Conservation (phyloP, 1,140 invertebrate genomes). For the Polypedilum vanderplanki region DNA sequence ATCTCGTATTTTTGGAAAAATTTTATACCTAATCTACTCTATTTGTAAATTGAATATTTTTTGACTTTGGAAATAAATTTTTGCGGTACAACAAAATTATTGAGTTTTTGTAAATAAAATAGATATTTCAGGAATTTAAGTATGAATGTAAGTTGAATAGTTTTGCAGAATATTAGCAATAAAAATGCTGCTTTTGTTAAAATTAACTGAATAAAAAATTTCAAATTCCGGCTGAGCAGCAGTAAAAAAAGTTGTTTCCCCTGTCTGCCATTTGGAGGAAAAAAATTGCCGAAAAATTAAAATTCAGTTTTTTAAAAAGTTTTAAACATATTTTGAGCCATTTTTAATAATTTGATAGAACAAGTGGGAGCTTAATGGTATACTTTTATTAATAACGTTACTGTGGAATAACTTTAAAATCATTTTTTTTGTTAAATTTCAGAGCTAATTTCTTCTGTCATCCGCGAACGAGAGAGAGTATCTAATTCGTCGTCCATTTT, state of each 20-base stretch:
- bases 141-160: too few species aligned
- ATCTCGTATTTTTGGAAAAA: neutral
- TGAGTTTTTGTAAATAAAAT: neutral
- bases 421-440: neutral
- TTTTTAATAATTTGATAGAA: neutral
- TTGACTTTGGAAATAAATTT: neutral
- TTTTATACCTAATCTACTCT: neutral
- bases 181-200: too few species aligned
- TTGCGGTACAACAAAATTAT: neutral
- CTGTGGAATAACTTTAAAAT: neutral
- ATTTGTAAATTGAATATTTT: neutral
- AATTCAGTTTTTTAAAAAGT: neutral
- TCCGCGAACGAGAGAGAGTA: neutral
- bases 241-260: neutral
- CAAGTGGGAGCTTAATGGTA: neutral
- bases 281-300: neutral
- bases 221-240: neutral
- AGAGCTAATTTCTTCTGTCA: neutral
- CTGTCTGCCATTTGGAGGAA: neutral
- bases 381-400: neutral
- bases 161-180: too few species aligned
- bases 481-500: conserved; percentile 17
- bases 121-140: neutral
- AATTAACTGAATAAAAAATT: neutral
- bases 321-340: neutral